Percentiles rank a stretch among this genome's conserved stretches.
phyloP scores from a whole-genome alignment of 1,140 invertebrate genomes.

The Pseudomyrmex gracilis region DNA sequence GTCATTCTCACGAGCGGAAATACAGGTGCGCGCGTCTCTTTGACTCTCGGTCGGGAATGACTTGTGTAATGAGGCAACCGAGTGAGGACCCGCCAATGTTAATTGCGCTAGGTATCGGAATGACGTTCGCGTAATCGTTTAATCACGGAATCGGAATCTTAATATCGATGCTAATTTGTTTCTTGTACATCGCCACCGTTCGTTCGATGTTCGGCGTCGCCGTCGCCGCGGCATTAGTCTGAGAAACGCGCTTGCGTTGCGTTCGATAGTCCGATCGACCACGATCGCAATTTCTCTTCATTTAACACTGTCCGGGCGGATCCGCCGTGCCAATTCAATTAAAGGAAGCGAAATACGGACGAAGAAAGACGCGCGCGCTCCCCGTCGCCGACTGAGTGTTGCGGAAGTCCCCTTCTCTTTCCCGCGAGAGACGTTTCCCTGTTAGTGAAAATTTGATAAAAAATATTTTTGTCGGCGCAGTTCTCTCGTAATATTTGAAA shows the following conservation, averaged over 20 bases:
- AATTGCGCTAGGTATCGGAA: slow-evolving; percentile 36
- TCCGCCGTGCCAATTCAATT: slow-evolving; percentile 61
- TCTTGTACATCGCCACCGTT: slow-evolving; percentile 23
- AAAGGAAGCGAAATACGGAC: slow-evolving; percentile 22
- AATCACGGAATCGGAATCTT: slow-evolving; percentile 36
- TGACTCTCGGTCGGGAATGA: too few relatives aligned
- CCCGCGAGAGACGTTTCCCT: too few relatives aligned
- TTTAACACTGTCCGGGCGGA: slow-evolving; percentile 65
- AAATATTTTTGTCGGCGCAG: neutral
- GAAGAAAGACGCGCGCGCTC: slow-evolving; percentile 3
- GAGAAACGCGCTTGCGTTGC: slow-evolving; percentile 57
- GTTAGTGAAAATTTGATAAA: neutral
- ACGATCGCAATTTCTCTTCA: slow-evolving; percentile 67
- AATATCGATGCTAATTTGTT: slow-evolving; percentile 53
- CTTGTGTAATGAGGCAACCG: slow-evolving; percentile 13
- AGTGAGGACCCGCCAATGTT: slow-evolving; percentile 50
- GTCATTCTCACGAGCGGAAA: neutral
- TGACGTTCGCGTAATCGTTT: slow-evolving; percentile 51
- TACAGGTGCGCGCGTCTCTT: neutral
- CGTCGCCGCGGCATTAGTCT: slow-evolving; percentile 44
- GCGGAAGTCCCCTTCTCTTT: neutral
- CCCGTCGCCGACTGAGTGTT: neutral
- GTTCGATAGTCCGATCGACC: slow-evolving; percentile 34
- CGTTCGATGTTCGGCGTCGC: slow-evolving; percentile 5
- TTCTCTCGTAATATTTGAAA: neutral